Base-by-base conservation (phyloP, 1,140 invertebrate species). In the Solenopsis fugax region DNA sequence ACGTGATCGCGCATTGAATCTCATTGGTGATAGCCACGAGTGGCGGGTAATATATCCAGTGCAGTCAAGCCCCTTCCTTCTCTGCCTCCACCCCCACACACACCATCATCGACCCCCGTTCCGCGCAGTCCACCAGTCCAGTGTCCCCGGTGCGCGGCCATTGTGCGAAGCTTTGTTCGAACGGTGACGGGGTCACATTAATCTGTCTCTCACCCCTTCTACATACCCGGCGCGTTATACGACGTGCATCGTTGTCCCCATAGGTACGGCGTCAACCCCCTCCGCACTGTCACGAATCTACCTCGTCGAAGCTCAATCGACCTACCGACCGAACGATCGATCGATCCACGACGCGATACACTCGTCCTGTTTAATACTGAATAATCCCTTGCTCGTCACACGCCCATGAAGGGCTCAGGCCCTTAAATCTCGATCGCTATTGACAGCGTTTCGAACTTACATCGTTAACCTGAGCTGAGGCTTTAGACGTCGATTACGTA, bases 131-230 rank as follows among this genome's bases (percentile, higher is more conserved):
- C 89, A 60, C 72, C 76, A 78, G 86, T 91, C 92, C 90, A 88
- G 88, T 92, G 92, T 93, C 93, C 93, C 93, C 92, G 92, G 91
- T 93, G 92, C 91, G 90, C 91, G 92, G 93, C 94, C 92, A 94
- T 95, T 95, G 94, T 95, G 92, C 93, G 87, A 92, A 94, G 94
- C 94, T 95, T 95, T 95, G 94, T 95, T 94, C 93, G 92, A 94
- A 94, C 92, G 91, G 92, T 94, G 94, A 95, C 94, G 93, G 93
- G 92, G 93, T 93, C 93, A 94, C 94, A 95, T 95, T 95, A 95
- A 95, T 95, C 94, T 95, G 93, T 93, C 94, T 93, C 92, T 93
- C 93, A 92, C 92, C 93, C 93, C 92, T 92, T 93, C 92, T 87
- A 91, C 92, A 92, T 92, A 91, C 89, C 87, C 82, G 76, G 54